These are phyloP conservation scores for Brachypteracias leptosomus DNA, from an alignment of 2,113 vertebrate genomes.

Conservation along the genomic window DNA sequence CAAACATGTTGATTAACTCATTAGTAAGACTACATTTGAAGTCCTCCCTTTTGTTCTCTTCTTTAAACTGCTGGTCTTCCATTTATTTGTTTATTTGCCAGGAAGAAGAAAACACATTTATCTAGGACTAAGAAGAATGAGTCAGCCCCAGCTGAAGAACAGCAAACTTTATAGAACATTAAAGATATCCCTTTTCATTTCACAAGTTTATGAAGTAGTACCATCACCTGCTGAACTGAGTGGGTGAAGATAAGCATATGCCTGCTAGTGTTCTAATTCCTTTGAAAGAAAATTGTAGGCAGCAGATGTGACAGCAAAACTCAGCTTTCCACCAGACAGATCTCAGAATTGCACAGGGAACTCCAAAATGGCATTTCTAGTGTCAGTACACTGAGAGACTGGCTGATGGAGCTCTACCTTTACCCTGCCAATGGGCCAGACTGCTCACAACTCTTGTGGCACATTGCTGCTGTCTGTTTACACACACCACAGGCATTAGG, in stretches of 20 bases:
- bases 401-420: background rate
- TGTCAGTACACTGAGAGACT: rapidly evolving
- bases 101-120: background rate
- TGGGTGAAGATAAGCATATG: background rate
- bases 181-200: background rate
- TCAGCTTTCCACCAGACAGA: background rate
- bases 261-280: background rate
- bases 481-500: background rate
- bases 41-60: constrained; percentile 13
- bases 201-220: background rate
- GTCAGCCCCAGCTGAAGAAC: background rate
- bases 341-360: background rate
- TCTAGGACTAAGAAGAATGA: background rate
- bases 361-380: background rate
- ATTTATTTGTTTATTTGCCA: background rate
- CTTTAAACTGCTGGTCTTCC: background rate
- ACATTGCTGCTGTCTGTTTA: background rate
- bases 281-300: background rate
- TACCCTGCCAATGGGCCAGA: background rate
- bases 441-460: background rate
- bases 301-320: background rate
- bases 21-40: constrained; percentile 38
- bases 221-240: background rate
- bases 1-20: constrained; percentile 58
- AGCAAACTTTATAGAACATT: background rate